phyloP scores from a whole-genome alignment of 2,113 vertebrate genomes.

The Pachypanchax playfairii region DNA sequence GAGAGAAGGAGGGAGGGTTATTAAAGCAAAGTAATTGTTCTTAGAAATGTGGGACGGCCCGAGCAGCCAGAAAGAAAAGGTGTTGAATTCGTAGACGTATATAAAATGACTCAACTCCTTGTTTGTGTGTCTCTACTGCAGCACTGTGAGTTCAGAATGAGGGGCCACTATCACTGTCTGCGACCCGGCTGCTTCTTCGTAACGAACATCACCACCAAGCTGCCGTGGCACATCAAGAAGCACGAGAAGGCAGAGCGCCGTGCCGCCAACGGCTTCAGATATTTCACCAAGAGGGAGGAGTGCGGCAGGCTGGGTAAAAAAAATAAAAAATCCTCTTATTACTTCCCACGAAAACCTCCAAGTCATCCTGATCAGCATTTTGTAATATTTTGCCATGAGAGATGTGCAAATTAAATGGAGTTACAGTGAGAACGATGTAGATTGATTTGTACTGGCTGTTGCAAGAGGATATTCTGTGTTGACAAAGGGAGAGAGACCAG shows the following conservation, averaged over 20 bases:
- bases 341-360: neutral
- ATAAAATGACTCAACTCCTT: slow-evolving; percentile 13
- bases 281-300: slow-evolving; percentile 97
- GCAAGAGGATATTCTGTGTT: slow-evolving; percentile 50
- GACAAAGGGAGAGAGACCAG: slow-evolving; percentile 51
- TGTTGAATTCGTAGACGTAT: slow-evolving; percentile 28
- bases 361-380: slow-evolving; percentile 12
- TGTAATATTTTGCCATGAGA: slow-evolving; percentile 16
- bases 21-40: slow-evolving; percentile 28
- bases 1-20: slow-evolving; percentile 48
- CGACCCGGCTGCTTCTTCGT: slow-evolving; percentile 93
- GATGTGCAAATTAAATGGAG: slow-evolving; percentile 41
- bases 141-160: slow-evolving; percentile 99
- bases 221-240: slow-evolving; percentile 98
- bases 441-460: slow-evolving; percentile 49
- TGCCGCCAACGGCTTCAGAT: slow-evolving; percentile 97
- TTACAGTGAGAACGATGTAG: slow-evolving; percentile 43
- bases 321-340: neutral
- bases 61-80: slow-evolving; percentile 18
- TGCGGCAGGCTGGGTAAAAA: slow-evolving; percentile 92
- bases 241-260: slow-evolving; percentile 97
- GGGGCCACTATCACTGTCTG: slow-evolving; percentile 98
- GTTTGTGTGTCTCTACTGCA: slow-evolving; percentile 56
- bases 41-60: slow-evolving; percentile 34
- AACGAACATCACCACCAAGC: slow-evolving; percentile 99